Percentiles rank a stretch among this genome's conserved stretches.
phyloP scores from a whole-genome alignment of 2,888 invertebrate genomes.

The Anagyrus pseudococci region DNA sequence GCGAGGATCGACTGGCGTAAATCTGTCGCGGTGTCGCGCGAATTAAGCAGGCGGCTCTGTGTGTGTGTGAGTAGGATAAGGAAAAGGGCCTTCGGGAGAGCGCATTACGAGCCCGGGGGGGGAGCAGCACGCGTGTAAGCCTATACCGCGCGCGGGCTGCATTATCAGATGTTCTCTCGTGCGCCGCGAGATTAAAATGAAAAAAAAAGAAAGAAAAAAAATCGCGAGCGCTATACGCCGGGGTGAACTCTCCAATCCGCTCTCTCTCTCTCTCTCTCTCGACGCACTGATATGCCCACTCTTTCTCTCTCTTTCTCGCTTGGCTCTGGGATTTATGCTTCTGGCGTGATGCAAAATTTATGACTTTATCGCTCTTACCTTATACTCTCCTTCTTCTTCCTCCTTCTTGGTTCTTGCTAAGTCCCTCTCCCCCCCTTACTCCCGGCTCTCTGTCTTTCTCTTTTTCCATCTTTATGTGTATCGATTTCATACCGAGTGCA shows the following conservation, averaged over 20 bases:
- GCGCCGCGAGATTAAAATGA: constrained; percentile 30
- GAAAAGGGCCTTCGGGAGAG: no score
- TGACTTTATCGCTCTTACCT: constrained; percentile 29
- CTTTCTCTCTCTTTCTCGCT: neutral
- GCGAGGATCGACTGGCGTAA: constrained; percentile 37
- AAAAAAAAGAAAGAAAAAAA: neutral
- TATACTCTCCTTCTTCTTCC: constrained; percentile 12
- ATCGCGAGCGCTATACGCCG: no score
- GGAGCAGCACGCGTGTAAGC: neutral
- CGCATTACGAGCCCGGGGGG: no score
- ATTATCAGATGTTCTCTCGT: constrained; percentile 38
- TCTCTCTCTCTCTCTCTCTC: constrained; percentile 5
- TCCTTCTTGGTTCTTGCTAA: neutral
- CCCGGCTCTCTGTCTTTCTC: no score
- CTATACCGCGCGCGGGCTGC: constrained; percentile 1
- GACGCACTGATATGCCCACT: constrained; percentile 39
- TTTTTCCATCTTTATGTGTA: neutral
- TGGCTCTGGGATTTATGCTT: constrained; percentile 44
- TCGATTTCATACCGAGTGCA: no score
- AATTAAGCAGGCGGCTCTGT: no score
- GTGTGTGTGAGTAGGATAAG: no score
- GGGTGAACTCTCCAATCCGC: no score
- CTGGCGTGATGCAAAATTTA: constrained; percentile 47
- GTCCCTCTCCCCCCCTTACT: neutral
- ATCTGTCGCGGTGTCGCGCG: neutral